Evolutionary conservation across 2,888 invertebrate species (phyloP), one percentile per base, ranked within the genome.

Genomic region (Volucella zonaria): DNA sequence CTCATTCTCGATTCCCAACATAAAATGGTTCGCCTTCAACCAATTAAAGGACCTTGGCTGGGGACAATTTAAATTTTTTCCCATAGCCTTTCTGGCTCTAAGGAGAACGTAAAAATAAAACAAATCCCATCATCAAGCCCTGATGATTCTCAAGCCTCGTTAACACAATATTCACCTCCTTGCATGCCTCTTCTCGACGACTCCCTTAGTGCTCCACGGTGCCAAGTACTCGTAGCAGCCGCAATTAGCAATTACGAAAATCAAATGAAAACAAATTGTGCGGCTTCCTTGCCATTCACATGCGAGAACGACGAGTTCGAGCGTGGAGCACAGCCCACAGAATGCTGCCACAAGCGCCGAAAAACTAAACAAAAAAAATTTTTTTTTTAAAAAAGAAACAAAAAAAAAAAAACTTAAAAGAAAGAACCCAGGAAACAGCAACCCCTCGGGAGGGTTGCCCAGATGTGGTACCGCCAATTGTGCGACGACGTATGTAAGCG

Each of bases 181-280:
- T 31, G 11, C n/a, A 6, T 31, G 31, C 6, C 31, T 42, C 47
- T 47, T 10, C 38, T 49, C 40, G 40, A 52, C 40, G 23, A 14
- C 11, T 31, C 31, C 31, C 31, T 31, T 31, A 6, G 31, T 31
- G 31, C 42, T 23, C 42, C 43, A 38, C 38, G 0, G 49, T 14
- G 6, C 45, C 45, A 11, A 11, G 45, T 12, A 12, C 11, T 45
- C 45, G n/a, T 12, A 18, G 12, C 14, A 23, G 49, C 66, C 75
- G 58, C 64, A 78, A 78, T 78, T 78, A 78, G 78, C 78, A 78
- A 71, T 78, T 78, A 78, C 40, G 78, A 71, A 71, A 71, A 78
- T 78, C 78, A 78, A 78, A 78, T 78, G 64, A 71, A 78, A 78
- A 78, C 71, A 78, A 77, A 77, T 70, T 77, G 70, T 78, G 62